phyloP scores from a whole-genome alignment of 2,888 invertebrate species.

The Hymenopus coronatus region DNA sequence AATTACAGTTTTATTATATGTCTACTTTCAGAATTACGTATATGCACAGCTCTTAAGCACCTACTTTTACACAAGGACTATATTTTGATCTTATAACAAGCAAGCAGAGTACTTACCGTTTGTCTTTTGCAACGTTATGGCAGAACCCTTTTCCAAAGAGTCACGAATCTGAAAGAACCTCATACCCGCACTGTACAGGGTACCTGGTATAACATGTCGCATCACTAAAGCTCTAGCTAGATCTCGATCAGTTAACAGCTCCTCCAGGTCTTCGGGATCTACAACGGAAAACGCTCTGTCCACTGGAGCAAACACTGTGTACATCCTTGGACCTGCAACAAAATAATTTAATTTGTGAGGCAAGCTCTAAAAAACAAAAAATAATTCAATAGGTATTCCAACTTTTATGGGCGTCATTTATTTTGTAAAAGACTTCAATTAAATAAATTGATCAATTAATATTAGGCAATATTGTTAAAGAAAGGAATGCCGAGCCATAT shows the following conservation, averaged over 20 bases:
- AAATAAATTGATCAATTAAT: neutral
- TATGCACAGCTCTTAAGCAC: too few species aligned
- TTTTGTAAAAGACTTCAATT: neutral
- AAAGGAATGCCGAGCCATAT: too few species aligned
- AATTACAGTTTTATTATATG: too few species aligned
- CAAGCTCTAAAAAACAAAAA: neutral
- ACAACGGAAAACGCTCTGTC: constrained; percentile 75
- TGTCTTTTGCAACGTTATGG: constrained; percentile 77
- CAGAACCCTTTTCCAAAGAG: constrained; percentile 70
- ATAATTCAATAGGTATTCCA: neutral
- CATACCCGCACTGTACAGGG: constrained; percentile 83
- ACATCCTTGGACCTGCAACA: constrained; percentile 20
- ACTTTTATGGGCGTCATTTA: neutral
- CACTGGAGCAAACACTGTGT: constrained; percentile 78
- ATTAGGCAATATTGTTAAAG: neutral
- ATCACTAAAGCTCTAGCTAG: constrained; percentile 70
- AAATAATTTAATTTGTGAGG: neutral
- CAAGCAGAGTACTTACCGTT: constrained; percentile 54
- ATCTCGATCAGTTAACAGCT: constrained; percentile 59
- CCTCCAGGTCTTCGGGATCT: constrained; percentile 58
- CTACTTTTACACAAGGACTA: too few species aligned
- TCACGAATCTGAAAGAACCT: constrained; percentile 82
- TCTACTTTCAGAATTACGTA: too few species aligned
- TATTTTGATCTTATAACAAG: neutral
- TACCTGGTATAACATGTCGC: constrained; percentile 72